Percentiles rank a stretch among this genome's conserved stretches.
phyloP scores from a whole-genome alignment of 1,140 invertebrate genomes.

The Aricia agestis region DNA sequence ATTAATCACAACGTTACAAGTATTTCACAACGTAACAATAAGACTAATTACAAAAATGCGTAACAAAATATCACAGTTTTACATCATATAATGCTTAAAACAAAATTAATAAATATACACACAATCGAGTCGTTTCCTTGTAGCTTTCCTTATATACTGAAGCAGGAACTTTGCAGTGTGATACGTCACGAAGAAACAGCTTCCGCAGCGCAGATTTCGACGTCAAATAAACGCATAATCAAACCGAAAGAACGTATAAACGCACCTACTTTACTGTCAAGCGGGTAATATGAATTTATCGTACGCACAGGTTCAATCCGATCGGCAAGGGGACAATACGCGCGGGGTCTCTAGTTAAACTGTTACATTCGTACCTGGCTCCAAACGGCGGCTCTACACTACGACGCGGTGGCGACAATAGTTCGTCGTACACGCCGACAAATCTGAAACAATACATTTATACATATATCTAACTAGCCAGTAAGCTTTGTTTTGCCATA shows the following conservation, averaged over 20 bases:
- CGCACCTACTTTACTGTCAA: not conserved
- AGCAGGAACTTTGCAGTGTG: not conserved
- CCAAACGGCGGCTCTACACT: constrained; percentile 67
- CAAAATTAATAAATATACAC: not conserved
- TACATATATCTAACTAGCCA: no score
- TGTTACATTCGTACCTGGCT: constrained; percentile 73
- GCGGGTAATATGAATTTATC: constrained; percentile 23
- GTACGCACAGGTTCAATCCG: constrained; percentile 63
- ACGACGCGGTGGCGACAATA: constrained; percentile 67
- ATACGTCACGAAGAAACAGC: not conserved
- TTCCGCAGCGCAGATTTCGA: not conserved
- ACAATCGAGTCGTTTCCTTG: not conserved
- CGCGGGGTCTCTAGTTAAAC: constrained; percentile 56
- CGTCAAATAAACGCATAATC: not conserved
- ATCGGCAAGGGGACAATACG: constrained; percentile 41
- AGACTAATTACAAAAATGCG: no score
- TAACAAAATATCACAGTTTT: not conserved
- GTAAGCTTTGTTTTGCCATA: no score
- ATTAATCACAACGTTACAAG: no score
- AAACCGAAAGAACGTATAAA: not conserved
- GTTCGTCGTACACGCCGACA: constrained; percentile 64
- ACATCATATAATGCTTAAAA: not conserved
- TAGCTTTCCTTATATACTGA: not conserved
- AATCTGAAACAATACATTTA: constrained; percentile 43
- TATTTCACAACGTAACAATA: no score